Conservation (phyloP, 1,140 invertebrate species). For the Tetraneura akinire region DNA sequence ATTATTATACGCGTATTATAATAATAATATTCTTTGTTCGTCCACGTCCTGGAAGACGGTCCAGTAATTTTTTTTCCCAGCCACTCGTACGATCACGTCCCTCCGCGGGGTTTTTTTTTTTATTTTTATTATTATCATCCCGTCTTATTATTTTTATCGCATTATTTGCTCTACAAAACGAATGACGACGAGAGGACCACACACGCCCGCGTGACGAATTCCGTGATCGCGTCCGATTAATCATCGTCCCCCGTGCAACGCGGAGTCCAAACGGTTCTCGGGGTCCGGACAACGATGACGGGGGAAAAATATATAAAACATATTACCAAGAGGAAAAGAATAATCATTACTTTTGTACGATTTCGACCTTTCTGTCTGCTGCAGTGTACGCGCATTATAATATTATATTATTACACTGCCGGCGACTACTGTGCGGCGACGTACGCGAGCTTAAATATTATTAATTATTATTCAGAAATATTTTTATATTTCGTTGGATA, state of each 20-base stretch:
- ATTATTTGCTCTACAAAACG: background rate
- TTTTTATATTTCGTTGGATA: background rate
- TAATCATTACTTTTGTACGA: slow-evolving; percentile 14
- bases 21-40: too few species aligned
- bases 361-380: background rate
- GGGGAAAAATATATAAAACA: too few species aligned
- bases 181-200: background rate
- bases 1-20: background rate
- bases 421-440: background rate
- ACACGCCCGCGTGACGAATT: slow-evolving; percentile 36
- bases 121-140: background rate
- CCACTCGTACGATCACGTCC: background rate
- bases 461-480: background rate
- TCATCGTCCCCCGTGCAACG: slow-evolving; percentile 8
- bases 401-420: background rate
- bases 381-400: too few species aligned
- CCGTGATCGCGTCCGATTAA: slow-evolving; percentile 26
- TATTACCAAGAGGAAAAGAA: background rate
- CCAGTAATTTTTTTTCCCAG: background rate
- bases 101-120: background rate
- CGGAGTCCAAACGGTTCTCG: background rate
- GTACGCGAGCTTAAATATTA: background rate
- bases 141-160: too few species aligned
- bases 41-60: background rate
- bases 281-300: background rate